Conservation (phyloP, 2,113 vertebrate genomes). For the Albula goreensis region DNA sequence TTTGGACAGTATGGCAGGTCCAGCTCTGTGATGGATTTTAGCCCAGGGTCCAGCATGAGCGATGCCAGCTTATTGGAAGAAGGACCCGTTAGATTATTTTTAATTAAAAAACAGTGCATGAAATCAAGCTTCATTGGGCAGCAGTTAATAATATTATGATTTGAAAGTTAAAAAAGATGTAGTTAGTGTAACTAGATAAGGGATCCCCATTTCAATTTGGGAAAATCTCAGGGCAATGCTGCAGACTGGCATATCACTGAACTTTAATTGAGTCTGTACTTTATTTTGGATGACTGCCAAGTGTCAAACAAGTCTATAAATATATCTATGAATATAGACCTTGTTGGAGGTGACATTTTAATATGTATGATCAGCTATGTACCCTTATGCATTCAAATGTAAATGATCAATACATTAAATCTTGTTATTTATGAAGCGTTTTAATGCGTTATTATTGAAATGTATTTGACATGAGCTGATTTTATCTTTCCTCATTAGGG, state of each 20-base stretch:
- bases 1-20: background rate
- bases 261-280: background rate
- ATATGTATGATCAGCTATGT: background rate
- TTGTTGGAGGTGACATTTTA: background rate
- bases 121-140: slow-evolving; percentile 9
- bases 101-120: slow-evolving; percentile 32
- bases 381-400: background rate
- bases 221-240: background rate
- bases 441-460: background rate
- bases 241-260: background rate
- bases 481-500: slow-evolving; percentile 63
- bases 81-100: slow-evolving; percentile 20
- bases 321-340: no score
- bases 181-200: background rate
- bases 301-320: no score
- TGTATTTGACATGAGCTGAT: background rate
- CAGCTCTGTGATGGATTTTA: slow-evolving; percentile 29
- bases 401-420: background rate
- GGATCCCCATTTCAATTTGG: background rate
- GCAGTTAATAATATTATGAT: background rate
- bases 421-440: background rate
- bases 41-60: background rate
- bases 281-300: background rate
- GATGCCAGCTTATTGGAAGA: slow-evolving; percentile 29
- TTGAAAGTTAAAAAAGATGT: slow-evolving; percentile 20